Base-by-base conservation (phyloP, 2,888 invertebrate species). In the Lathronympha strigana region DNA sequence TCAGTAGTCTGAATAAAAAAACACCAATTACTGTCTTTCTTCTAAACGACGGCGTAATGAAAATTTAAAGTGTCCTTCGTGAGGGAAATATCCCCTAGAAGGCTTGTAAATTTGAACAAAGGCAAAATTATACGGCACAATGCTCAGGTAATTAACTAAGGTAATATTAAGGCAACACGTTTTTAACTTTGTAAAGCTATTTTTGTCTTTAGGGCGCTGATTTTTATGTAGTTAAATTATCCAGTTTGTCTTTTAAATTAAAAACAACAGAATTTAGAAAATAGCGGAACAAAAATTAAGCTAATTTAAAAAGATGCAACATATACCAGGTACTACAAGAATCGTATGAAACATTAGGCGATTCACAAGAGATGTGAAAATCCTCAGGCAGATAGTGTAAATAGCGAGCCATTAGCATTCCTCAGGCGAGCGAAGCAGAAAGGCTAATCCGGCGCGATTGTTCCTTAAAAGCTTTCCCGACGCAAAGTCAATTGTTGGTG, bases 381-480 rank as follows among this genome's bases (percentile, higher is more conserved):
- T 54, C 17, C 38, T n/a, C n/a, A 23, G 70, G 62, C 70, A 69
- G 62, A 66, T 51, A 72, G 61, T 66, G 73, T 75, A 76, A 77
- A 78, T 73, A 77, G 73, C 71, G 68, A 69, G 69, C 79, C 78
- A 81, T 81, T 83, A 80, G 75, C 77, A 76, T 76, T 76, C 76
- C 72, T 70, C 66, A 49, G 21, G 45, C 53, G 57, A 55, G 68
- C 67, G 70, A 68, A 69, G 71, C 63, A 71, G 75, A 71, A 74
- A 75, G 73, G 77, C 77, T 81, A 80, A 82, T 80, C 78, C 68
- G 66, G 61, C 61, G 64, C 76, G 74, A 84, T 82, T 82, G 83
- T 83, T 80, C 77, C 74, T 75, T 80, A 78, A 82, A 82, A 83
- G 81, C 79, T 70, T 77, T 68, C 72, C 72, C 75, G 72, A 69